Conservation (phyloP, 2,797 vertebrate genomes). For the Varecia variegata region DNA sequence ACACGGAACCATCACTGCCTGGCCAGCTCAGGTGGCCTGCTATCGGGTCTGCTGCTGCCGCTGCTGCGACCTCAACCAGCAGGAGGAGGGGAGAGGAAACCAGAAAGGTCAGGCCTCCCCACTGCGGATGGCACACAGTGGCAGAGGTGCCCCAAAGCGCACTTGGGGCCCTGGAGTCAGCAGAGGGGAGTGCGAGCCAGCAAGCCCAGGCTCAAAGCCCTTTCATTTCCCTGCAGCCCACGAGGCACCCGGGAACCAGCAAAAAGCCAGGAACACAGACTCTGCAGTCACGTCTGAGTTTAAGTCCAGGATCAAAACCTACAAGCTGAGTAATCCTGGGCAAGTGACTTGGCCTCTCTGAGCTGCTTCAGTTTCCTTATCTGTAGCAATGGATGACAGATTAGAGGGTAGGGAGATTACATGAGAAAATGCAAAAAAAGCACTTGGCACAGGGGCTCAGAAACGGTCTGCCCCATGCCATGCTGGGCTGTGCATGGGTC, state of each 20-base stretch:
- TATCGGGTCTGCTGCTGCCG: neutral
- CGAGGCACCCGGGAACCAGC: neutral
- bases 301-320: neutral
- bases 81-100: neutral
- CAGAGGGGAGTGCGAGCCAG: neutral
- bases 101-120: neutral
- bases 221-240: neutral
- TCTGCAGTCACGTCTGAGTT: neutral
- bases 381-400: neutral
- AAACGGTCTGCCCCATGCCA: neutral
- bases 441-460: neutral
- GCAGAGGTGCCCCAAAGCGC: neutral
- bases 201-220: neutral
- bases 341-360: neutral
- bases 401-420: neutral
- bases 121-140: accelerated
- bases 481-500: neutral
- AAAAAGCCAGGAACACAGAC: neutral
- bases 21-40: neutral
- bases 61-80: neutral
- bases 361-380: neutral
- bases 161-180: neutral
- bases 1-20: neutral
- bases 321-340: neutral
- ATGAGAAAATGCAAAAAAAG: neutral